Evolutionary conservation across 2,113 vertebrate genomes (phyloP).

Genomic region (Ginglymostoma cirratum): DNA sequence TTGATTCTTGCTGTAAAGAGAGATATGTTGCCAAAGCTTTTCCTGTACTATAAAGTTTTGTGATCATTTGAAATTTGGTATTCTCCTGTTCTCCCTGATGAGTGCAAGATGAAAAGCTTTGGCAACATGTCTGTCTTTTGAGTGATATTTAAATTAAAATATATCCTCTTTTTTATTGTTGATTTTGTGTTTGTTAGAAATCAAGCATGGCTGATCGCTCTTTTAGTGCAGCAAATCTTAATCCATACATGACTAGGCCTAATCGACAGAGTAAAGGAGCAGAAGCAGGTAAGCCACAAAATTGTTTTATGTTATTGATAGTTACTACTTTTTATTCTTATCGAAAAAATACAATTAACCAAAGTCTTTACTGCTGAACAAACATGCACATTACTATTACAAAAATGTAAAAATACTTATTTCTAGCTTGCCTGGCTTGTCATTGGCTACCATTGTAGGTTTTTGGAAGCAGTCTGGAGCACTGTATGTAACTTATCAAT

Average conservation of each 20-base stretch:
- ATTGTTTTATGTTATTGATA: background rate
- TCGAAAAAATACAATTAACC: background rate
- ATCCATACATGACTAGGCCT: slow-evolving; percentile 2
- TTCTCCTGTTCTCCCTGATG: too few species aligned
- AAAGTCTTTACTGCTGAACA: background rate
- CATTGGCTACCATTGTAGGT: background rate
- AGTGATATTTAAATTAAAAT: background rate
- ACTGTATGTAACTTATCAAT: background rate
- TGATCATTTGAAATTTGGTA: too few species aligned
- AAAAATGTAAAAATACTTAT: background rate
- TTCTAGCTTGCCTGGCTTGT: background rate
- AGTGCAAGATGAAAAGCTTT: too few species aligned
- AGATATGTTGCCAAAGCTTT: too few species aligned
- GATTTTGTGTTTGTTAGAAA: slow-evolving; percentile 26
- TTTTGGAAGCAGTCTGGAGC: background rate
- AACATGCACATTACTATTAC: background rate
- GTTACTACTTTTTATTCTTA: background rate
- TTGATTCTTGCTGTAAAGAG: too few species aligned
- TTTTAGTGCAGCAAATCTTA: slow-evolving; percentile 1
- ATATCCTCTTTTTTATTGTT: background rate
- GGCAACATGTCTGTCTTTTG: too few species aligned
- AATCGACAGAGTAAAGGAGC: background rate
- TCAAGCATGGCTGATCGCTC: background rate
- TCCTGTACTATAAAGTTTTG: too few species aligned
- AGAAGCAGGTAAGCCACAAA: background rate